Conservation (phyloP, 2,797 vertebrate species). For the Chelonia mydas region DNA sequence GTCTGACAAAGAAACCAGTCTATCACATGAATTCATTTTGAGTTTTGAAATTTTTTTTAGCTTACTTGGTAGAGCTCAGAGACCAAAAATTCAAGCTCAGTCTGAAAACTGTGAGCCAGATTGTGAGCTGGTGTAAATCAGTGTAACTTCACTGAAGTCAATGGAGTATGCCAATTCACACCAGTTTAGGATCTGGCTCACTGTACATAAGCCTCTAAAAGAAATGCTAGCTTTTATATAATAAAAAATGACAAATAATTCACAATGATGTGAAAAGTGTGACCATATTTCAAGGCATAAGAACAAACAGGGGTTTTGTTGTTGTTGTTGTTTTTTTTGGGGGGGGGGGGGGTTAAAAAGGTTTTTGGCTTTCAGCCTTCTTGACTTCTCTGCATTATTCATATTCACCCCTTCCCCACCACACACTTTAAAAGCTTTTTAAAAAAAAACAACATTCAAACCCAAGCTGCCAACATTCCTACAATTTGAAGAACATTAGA, state of each 20-base stretch:
- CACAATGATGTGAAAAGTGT: neutral
- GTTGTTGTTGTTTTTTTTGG: too few species aligned
- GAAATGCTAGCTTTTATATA: slow-evolving; percentile 2
- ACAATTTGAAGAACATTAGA: accelerated
- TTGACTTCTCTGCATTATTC: neutral
- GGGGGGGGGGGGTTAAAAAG: too few species aligned
- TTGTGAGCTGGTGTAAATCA: neutral
- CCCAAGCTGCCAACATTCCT: accelerated
- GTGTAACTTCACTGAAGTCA: neutral
- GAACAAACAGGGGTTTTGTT: slow-evolving; percentile 17
- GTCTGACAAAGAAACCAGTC: neutral
- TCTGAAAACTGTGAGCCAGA: neutral
- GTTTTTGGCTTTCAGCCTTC: neutral
- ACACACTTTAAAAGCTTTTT: accelerated
- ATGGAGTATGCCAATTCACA: neutral
- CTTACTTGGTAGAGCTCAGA: neutral
- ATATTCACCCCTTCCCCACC: neutral
- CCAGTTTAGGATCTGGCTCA: neutral
- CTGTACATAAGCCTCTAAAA: neutral
- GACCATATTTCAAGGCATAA: neutral
- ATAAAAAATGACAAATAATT: slow-evolving; percentile 21
- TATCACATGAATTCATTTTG: neutral
- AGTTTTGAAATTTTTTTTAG: neutral
- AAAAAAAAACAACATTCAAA: neutral
- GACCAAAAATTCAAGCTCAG: neutral